Base-by-base conservation (phyloP, 2,888 invertebrate species). In the Rhabditophanes sp. region DNA sequence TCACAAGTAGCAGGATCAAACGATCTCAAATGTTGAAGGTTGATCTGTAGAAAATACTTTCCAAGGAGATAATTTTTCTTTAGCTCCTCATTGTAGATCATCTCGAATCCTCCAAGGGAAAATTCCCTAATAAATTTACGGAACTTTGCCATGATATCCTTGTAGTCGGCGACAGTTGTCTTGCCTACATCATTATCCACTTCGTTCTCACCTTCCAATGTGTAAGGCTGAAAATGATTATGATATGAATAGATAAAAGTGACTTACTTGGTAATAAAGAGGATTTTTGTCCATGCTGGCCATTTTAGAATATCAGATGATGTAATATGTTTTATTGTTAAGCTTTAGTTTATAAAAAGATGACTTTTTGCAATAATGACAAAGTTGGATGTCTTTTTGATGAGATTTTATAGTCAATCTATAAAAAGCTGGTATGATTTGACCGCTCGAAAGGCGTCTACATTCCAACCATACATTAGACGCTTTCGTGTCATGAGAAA, bases 41-140 rank as follows among this genome's bases (percentile, higher is more conserved):
- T 81, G 22, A 99, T 77, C 66, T 88, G 85, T 19, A 96, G 70
- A 73, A 76, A 87, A 65, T 79, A 90, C 42, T 82, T 77, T 1
- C 77, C 75, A 41, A 85, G 73, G 62, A 85, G 82, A 66, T 90
- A 96, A 66, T 90, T 84, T 0, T 80, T 74, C 68, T 87, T 87
- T 16, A 96, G 68, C 24, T 79, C 76, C 71, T 96, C 90, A 67
- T 93, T 90, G 66, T 93, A 93, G 75, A 83, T 84, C 65, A 83
- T 90, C 55, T 79, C 79, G 63, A 88, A 90, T 67, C 87, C 87
- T 42, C 84, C 88, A 44, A 82, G 82, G 58, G 87, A 85, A 69
- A 84, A 96, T 50, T 88, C 82, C 3, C 87, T 74, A 33, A 96
- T 75, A 62, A 96, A 96, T 49, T 88, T 83, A 67, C 85, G 85